These are phyloP conservation scores for Melitaea cinxia DNA, from an alignment of 1,140 invertebrate species.

Conservation along the genomic window DNA sequence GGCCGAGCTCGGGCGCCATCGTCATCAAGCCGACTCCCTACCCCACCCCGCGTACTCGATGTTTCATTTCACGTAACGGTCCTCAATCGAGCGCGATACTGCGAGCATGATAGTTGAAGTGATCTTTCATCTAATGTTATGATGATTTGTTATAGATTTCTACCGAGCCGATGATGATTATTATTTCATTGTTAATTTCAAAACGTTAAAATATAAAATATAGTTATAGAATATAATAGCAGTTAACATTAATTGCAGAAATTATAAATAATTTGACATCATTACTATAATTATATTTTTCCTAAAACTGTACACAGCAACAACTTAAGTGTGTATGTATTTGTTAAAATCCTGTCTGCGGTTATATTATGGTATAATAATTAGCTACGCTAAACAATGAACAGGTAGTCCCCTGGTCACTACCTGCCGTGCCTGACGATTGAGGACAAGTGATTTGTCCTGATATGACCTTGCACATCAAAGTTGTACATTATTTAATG, in stretches of 20 bases:
- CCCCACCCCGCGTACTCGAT: slow-evolving; percentile 71
- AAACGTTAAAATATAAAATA: neutral
- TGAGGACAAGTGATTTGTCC: slow-evolving; percentile 74
- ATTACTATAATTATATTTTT: neutral
- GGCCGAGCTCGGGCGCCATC: slow-evolving; percentile 69
- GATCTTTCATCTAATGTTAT: slow-evolving; percentile 42
- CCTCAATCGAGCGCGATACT: slow-evolving; percentile 79
- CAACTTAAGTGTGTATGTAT: slow-evolving; percentile 10
- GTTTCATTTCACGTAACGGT: slow-evolving; percentile 82
- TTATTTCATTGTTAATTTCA: neutral
- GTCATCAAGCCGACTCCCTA: slow-evolving; percentile 62
- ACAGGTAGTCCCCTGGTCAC: slow-evolving; percentile 71
- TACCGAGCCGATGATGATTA: neutral
- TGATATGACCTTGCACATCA: slow-evolving; percentile 67
- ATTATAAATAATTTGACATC: neutral
- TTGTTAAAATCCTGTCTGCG: slow-evolving; percentile 48
- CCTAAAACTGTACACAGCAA: neutral
- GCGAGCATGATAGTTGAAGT: slow-evolving; percentile 64
- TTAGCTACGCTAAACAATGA: slow-evolving; percentile 79
- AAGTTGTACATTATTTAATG: slow-evolving; percentile 55
- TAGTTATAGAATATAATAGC: neutral
- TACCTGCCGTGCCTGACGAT: slow-evolving; percentile 75
- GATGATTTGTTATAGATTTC: neutral
- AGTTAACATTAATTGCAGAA: neutral
- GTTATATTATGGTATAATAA: slow-evolving; percentile 71